A percentile compares a stretch with the other conserved stretches of the same genome.
Evolutionary conservation across 2,888 invertebrate genomes (phyloP).

Genomic region (Isotomurus palustris): DNA sequence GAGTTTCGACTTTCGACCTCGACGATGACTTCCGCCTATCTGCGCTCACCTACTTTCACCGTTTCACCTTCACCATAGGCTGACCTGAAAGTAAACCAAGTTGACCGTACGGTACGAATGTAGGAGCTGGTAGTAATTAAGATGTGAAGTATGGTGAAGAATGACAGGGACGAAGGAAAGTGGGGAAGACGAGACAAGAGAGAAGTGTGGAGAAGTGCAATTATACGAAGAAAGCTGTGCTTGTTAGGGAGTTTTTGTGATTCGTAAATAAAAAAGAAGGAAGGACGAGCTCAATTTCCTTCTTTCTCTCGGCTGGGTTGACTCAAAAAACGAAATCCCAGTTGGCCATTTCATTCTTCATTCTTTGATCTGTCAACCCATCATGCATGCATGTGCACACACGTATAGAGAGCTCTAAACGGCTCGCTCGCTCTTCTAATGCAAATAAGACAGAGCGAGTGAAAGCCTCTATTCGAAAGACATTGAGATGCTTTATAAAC

Average conservation of each 20-base stretch:
- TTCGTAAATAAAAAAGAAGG: not conserved
- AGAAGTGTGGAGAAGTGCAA: conserved; percentile 11
- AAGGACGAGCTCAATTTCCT: conserved; percentile 36
- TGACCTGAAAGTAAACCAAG: not conserved
- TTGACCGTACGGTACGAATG: not conserved
- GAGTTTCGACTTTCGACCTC: too few species aligned
- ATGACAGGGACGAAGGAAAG: too few species aligned
- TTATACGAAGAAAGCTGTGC: not conserved
- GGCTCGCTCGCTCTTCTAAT: too few species aligned
- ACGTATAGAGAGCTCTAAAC: too few species aligned
- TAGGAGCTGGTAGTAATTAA: not conserved
- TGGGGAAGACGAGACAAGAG: too few species aligned
- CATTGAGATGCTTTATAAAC: not conserved
- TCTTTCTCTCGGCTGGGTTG: conserved; percentile 22
- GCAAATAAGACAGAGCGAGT: too few species aligned
- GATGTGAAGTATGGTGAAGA: not conserved
- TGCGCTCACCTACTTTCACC: too few species aligned
- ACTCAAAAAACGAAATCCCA: conserved; percentile 20
- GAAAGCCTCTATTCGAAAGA: too few species aligned
- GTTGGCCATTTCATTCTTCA: conserved; percentile 32
- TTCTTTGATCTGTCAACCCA: conserved; percentile 40
- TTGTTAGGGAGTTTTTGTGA: conserved; percentile 3
- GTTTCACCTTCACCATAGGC: not conserved
- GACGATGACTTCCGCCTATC: too few species aligned
- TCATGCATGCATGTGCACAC: conserved; percentile 19